Percentiles rank a stretch among this genome's conserved stretches.
These are phyloP conservation scores for Monodelphis domestica DNA, from an alignment of 2,797 vertebrate species.

Conservation along the genomic window DNA sequence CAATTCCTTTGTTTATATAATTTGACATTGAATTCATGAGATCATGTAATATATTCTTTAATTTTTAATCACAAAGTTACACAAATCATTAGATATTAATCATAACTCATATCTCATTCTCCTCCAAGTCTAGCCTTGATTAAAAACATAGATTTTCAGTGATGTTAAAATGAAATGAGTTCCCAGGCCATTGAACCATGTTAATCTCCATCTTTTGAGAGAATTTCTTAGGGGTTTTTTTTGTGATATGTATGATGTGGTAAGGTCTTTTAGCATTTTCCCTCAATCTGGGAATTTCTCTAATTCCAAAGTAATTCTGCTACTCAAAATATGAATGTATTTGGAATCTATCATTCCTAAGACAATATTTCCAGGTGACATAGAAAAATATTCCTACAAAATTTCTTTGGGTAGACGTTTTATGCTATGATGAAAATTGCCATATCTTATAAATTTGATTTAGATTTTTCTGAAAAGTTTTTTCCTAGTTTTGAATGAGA, in stretches of 20 bases:
- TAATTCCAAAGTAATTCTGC: not conserved
- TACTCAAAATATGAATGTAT: not conserved
- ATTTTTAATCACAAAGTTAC: not conserved
- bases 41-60: not conserved
- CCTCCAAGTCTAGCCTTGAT: not conserved
- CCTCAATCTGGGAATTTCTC: not conserved
- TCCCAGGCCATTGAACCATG: not conserved
- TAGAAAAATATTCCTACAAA: not conserved
- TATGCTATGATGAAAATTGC: not conserved
- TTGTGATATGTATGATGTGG: not conserved
- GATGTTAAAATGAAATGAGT: not conserved
- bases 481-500: not conserved
- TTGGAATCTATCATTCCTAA: not conserved
- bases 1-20: not conserved
- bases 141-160: not conserved
- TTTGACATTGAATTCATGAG: not conserved
- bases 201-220: not conserved
- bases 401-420: not conserved
- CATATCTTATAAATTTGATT: not conserved
- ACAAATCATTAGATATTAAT: not conserved
- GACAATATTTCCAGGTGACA: not conserved
- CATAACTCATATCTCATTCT: not conserved
- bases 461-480: not conserved
- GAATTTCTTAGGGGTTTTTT: not conserved
- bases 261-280: not conserved